Evolutionary conservation across 2,888 invertebrate species (phyloP).

Genomic region (Apodemia mormo): DNA sequence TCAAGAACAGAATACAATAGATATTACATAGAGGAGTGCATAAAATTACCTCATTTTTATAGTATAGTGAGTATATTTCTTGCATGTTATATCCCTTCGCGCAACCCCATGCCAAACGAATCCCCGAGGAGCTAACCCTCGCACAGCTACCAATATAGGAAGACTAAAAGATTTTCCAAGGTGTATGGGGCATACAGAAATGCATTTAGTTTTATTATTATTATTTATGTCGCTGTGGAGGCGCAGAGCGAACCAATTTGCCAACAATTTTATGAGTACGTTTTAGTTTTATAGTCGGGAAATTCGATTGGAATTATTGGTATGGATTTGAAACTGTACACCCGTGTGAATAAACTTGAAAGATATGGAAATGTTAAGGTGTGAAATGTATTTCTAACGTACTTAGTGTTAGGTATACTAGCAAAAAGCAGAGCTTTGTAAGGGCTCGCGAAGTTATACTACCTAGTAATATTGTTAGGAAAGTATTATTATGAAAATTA

Average conservation of each 20-base stretch:
- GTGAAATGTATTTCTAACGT: neutral
- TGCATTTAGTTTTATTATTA: conserved; percentile 68
- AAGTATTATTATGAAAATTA: too few species aligned
- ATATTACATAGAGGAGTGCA: conserved; percentile 62
- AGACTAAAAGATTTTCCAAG: conserved; percentile 60
- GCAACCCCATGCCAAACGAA: conserved; percentile 45
- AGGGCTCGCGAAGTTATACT: too few species aligned
- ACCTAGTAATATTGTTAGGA: too few species aligned
- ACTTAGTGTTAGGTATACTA: too few species aligned
- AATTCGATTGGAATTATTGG: conserved; percentile 72
- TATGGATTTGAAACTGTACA: conserved; percentile 40
- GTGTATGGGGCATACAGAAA: conserved; percentile 54
- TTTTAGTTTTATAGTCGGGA: conserved; percentile 68
- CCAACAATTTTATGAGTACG: conserved; percentile 62
- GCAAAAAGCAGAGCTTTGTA: too few species aligned
- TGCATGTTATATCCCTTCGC: conserved; percentile 48
- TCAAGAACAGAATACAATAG: conserved; percentile 42
- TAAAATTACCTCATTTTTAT: conserved; percentile 75
- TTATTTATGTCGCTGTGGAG: conserved; percentile 59
- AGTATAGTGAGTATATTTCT: conserved; percentile 59
- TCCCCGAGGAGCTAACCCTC: conserved; percentile 61
- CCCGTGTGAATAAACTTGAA: conserved; percentile 18
- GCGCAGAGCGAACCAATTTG: conserved; percentile 64
- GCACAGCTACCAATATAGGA: conserved; percentile 43
- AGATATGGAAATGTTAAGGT: neutral